phyloP scores from a whole-genome alignment of 2,888 invertebrate genomes.

The Thalpophila matura region DNA sequence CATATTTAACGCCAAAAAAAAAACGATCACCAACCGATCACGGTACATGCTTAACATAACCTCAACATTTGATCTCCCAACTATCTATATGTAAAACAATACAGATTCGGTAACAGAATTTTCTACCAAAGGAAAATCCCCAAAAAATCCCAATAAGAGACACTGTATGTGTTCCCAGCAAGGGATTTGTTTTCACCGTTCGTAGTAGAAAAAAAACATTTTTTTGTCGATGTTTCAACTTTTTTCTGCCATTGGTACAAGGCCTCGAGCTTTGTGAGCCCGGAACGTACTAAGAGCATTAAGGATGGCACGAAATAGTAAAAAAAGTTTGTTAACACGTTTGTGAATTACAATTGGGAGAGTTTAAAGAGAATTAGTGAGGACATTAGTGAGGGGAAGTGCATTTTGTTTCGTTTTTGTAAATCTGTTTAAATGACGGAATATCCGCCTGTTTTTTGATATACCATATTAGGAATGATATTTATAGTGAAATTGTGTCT shows the following conservation, averaged over 20 bases:
- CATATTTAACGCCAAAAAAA: conserved; percentile 5
- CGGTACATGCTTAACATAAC: conserved; percentile 23
- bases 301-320: conserved; percentile 63
- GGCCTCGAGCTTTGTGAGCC: conserved; percentile 67
- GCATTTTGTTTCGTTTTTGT: conserved; percentile 27
- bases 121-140: conserved; percentile 62
- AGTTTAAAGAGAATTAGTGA: conserved; percentile 42
- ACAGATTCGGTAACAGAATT: conserved; percentile 56
- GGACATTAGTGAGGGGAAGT: conserved; percentile 28
- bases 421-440: background rate
- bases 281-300: conserved; percentile 69
- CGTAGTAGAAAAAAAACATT: conserved; percentile 55
- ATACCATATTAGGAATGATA: background rate
- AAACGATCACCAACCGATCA: background rate
- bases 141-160: conserved; percentile 61
- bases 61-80: conserved; percentile 42
- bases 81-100: conserved; percentile 55
- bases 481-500: too few relatives aligned
- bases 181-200: conserved; percentile 61
- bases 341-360: conserved; percentile 37
- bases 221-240: conserved; percentile 64
- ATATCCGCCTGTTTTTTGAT: conserved; percentile 2
- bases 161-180: conserved; percentile 48
- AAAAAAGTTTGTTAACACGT: conserved; percentile 48
- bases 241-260: conserved; percentile 69